Evolutionary conservation across 2,888 invertebrate species (phyloP).

Genomic region (Nomada flava): DNA sequence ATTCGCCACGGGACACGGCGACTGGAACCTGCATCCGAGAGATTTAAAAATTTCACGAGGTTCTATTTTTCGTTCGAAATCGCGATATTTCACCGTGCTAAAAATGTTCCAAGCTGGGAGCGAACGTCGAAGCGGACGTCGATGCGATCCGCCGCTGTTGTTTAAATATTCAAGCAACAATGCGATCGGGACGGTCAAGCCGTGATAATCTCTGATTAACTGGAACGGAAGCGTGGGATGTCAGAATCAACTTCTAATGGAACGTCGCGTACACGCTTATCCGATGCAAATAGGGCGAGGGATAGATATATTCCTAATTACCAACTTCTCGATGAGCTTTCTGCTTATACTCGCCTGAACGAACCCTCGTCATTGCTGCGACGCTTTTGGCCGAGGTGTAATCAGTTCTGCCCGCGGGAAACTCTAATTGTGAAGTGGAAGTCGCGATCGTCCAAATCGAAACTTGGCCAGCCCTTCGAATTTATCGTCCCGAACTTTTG

Average conservation of each 20-base stretch:
- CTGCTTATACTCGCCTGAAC: not conserved
- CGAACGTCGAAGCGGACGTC: slow-evolving; percentile 7
- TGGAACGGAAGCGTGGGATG: slow-evolving; percentile 13
- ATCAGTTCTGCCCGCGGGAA: slow-evolving; percentile 6
- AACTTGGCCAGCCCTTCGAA: too few relatives aligned
- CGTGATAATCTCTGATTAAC: slow-evolving; percentile 23
- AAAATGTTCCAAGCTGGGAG: not conserved
- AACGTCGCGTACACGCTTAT: slow-evolving; percentile 58
- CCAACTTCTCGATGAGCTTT: slow-evolving; percentile 33
- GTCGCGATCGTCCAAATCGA: not conserved
- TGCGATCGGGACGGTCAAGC: slow-evolving; percentile 26
- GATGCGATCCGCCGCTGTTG: not conserved
- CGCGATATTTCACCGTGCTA: not conserved
- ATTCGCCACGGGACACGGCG: too few relatives aligned
- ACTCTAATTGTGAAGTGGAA: slow-evolving; percentile 17
- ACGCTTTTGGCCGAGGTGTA: slow-evolving; percentile 25
- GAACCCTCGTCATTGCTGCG: slow-evolving; percentile 38
- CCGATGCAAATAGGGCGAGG: slow-evolving; percentile 46
- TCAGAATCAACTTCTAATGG: slow-evolving; percentile 57
- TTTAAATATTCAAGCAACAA: not conserved
- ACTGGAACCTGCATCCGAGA: too few relatives aligned
- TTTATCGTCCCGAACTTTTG: too few relatives aligned
- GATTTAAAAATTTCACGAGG: too few relatives aligned
- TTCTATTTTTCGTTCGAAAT: too few relatives aligned
- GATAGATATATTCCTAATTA: slow-evolving; percentile 61